A percentile compares a stretch with the other conserved stretches of the same genome.
phyloP scores from a whole-genome alignment of 2,888 invertebrate genomes.

The Spatulosminthurus flaviceps region DNA sequence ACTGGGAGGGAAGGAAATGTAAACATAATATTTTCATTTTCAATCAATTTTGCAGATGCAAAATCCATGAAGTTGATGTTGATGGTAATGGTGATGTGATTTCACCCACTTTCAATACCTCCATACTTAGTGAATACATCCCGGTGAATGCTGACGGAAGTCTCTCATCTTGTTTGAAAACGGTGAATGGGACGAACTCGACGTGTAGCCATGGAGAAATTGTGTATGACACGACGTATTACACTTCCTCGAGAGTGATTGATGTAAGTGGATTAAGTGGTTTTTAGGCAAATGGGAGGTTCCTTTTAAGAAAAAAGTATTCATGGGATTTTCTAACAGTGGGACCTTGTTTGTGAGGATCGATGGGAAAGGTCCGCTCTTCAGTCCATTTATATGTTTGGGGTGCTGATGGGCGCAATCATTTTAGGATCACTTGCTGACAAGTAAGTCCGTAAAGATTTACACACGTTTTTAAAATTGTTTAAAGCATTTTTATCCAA shows the following conservation, averaged over 20 bases:
- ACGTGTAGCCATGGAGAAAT: slow-evolving; percentile 20
- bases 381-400: slow-evolving; percentile 78
- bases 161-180: slow-evolving; percentile 72
- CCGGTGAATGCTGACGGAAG: slow-evolving; percentile 71
- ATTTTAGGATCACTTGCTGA: slow-evolving; percentile 82
- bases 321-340: slow-evolving; percentile 68
- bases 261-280: slow-evolving; percentile 66
- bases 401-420: slow-evolving; percentile 82
- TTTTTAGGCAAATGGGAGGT: background rate
- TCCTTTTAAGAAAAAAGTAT: background rate
- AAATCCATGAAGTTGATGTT: slow-evolving; percentile 52
- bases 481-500: background rate
- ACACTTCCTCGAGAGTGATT: slow-evolving; percentile 77
- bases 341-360: slow-evolving; percentile 81
- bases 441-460: slow-evolving; percentile 67
- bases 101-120: slow-evolving; percentile 44
- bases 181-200: slow-evolving; percentile 9
- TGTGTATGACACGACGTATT: slow-evolving; percentile 79
- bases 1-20: no score
- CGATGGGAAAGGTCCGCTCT: slow-evolving; percentile 84
- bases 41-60: slow-evolving; percentile 57
- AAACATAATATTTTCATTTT: no score
- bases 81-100: slow-evolving; percentile 45
- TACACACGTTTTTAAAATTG: background rate
- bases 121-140: slow-evolving; percentile 67